Base-by-base conservation (phyloP, 2,888 invertebrate species). In the Drosophila pegasa region DNA sequence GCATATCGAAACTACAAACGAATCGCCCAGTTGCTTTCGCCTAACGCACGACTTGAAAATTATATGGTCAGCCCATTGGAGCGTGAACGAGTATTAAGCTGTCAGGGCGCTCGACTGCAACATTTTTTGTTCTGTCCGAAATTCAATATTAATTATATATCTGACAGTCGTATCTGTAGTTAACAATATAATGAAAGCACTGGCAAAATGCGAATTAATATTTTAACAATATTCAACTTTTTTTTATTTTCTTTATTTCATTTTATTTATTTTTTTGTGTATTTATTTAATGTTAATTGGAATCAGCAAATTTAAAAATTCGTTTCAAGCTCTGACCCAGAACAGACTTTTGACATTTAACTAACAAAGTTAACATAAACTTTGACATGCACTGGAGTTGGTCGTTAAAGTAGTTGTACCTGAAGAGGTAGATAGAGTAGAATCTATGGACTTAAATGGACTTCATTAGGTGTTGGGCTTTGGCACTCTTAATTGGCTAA, bases 121-220 rank as follows among this genome's bases (percentile, higher is more conserved):
- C 25, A 5, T 40, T 40, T 40, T 7, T 20, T 40, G 20, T 40
- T 12, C 0, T 20, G 25, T 25, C n/a, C n/a, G 6, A 43, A 43
- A 16, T 16, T 43, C 43, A n/a, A 43, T 27, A 43, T 20, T 43
- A 43, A 43, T 43, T 43, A n/a, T 25, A 43, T 25, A 25, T n/a
- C 25, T 25, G 43, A 2, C 25, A 27, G 41, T n/a, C 41, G 2
- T 0, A n/a, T n/a, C n/a, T 22, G 41, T 41, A 7, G 22, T 22
- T 41, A 41, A 16, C 25, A 25, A 43, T 43, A 25, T 43, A 25
- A 43, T 43, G n/a, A 25, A 43, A 25, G n/a, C 5, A 2, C n/a
- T 43, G 25, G 25, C 22, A n/a, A 43, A 25, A 25, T 43, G n/a
- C 5, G n/a, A 43, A 43, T 43, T 43, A 16, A 14, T 25, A 10